These are phyloP conservation scores for Drosophila tristis DNA, from an alignment of 1,140 invertebrate genomes.

Conservation along the genomic window DNA sequence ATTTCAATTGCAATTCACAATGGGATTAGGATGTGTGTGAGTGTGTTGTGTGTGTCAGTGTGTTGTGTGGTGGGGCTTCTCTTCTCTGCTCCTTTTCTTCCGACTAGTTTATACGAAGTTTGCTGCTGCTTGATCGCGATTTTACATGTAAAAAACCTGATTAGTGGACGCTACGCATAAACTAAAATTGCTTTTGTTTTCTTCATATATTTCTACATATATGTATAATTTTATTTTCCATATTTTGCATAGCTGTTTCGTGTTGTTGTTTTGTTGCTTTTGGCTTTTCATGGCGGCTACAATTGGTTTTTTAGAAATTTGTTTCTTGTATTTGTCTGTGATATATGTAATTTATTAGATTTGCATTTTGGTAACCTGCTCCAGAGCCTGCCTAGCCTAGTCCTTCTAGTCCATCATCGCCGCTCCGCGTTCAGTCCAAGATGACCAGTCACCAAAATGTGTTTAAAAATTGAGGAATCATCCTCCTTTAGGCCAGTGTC, in stretches of 20 bases:
- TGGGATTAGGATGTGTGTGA: slow-evolving; percentile 2
- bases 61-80: slow-evolving; percentile 3
- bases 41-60: slow-evolving; percentile 7
- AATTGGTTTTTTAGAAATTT: slow-evolving; percentile 18
- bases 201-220: slow-evolving; percentile 49
- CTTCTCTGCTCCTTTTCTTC: slow-evolving; percentile 4
- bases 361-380: slow-evolving; percentile 55
- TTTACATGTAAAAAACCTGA: slow-evolving; percentile 36
- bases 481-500: slow-evolving; percentile 87
- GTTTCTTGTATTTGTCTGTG: slow-evolving; percentile 41
- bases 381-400: slow-evolving; percentile 3
- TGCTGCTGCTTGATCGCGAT: slow-evolving; percentile 22
- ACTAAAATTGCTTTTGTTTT: slow-evolving; percentile 60
- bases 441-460: slow-evolving; percentile 27
- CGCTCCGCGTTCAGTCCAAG: too few species aligned
- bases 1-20: slow-evolving; percentile 15
- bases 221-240: slow-evolving; percentile 47
- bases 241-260: slow-evolving; percentile 38
- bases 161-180: slow-evolving; percentile 43
- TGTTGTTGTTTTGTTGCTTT: slow-evolving; percentile 70
- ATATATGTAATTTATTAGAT: slow-evolving; percentile 50
- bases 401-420: neutral
- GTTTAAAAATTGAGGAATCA: slow-evolving; percentile 21
- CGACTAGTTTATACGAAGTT: slow-evolving; percentile 44
- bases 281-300: slow-evolving; percentile 65